Evolutionary conservation across 2,888 invertebrate genomes (phyloP).

Genomic region (Patella pellucida): DNA sequence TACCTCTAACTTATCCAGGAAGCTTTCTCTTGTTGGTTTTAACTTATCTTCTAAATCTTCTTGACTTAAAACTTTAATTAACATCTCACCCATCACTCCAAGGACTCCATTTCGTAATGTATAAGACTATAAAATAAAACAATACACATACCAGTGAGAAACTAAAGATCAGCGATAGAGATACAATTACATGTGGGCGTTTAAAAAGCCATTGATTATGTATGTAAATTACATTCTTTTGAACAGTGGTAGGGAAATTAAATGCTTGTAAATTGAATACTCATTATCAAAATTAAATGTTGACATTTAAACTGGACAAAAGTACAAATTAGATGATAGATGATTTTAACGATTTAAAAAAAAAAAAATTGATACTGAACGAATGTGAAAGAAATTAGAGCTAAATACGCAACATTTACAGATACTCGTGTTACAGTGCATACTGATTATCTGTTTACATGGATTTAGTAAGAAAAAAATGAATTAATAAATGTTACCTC

Average conservation of each 20-base stretch:
- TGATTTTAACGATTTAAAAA: not conserved
- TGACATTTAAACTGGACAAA: too few species aligned
- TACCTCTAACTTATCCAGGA: conserved; percentile 81
- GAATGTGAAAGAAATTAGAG: too few species aligned
- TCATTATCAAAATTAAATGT: too few species aligned
- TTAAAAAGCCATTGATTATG: too few species aligned
- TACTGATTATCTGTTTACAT: not conserved
- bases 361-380: too few species aligned
- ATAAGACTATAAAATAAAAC: conserved; percentile 73
- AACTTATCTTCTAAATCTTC: conserved; percentile 81
- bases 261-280: too few species aligned
- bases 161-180: too few species aligned
- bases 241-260: too few species aligned
- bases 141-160: not conserved
- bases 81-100: conserved; percentile 85
- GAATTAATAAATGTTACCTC: conserved; percentile 61
- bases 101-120: conserved; percentile 84
- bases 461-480: not conserved
- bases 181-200: too few species aligned
- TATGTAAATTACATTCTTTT: too few species aligned
- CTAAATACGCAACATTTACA: too few species aligned
- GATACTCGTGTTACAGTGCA: not conserved
- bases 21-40: conserved; percentile 81
- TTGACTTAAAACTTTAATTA: conserved; percentile 80
- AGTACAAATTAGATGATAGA: not conserved